phyloP scores from a whole-genome alignment of 2,888 invertebrate species.

The Philereme vetulata region DNA sequence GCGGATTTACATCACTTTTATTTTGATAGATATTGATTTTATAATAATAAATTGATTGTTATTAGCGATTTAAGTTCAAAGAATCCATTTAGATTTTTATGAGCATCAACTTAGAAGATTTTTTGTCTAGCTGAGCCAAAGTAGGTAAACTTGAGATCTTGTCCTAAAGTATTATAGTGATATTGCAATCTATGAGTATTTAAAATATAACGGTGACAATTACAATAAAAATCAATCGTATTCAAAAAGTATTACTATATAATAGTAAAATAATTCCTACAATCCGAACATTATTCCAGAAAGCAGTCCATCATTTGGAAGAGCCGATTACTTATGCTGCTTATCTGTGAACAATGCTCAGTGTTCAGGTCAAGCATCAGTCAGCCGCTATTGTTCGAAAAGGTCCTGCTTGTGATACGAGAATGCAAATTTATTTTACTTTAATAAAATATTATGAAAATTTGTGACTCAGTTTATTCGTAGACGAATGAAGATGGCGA shows the following conservation, averaged over 20 bases:
- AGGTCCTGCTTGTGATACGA: conserved; percentile 36
- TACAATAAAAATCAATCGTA: too few species aligned
- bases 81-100: conserved; percentile 14
- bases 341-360: conserved; percentile 71
- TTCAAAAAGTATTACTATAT: background rate
- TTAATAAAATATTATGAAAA: conserved; percentile 17
- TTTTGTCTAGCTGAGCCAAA: too few species aligned
- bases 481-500: too few species aligned
- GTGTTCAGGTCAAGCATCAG: conserved; percentile 55
- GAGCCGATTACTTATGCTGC: conserved; percentile 68
- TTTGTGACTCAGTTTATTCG: background rate
- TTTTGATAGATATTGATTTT: conserved; percentile 37
- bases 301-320: conserved; percentile 60
- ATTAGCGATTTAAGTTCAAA: conserved; percentile 29
- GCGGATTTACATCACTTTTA: conserved; percentile 39
- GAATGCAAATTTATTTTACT: conserved; percentile 40
- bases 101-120: too few species aligned
- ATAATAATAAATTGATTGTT: conserved; percentile 37
- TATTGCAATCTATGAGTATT: too few species aligned
- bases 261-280: conserved; percentile 53
- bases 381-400: conserved; percentile 54
- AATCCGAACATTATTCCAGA: conserved; percentile 51
- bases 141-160: too few species aligned
- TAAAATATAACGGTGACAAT: too few species aligned
- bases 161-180: too few species aligned